Base-by-base conservation (phyloP, 2,888 invertebrate genomes). In the Globia sparganii region DNA sequence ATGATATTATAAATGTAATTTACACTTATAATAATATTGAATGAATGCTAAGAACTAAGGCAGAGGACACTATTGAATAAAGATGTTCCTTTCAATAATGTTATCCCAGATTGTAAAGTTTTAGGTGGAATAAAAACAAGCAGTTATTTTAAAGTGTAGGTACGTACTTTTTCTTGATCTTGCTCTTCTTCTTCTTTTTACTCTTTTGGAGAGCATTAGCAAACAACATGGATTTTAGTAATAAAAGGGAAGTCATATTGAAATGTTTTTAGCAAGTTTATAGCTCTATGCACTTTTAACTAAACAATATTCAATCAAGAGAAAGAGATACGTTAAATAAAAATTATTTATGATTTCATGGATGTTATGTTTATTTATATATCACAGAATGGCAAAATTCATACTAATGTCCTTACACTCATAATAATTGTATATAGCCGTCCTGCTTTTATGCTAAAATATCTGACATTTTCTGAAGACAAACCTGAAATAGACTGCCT, bases 141-240 rank as follows among this genome's bases (percentile, higher is more conserved):
- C 28, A 49, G n/a, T 13, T 49, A 53, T 25, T 31, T 2, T 53
- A 72, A n/a, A 28, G 21, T n/a, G 21, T 77, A 93, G 93, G 78
- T 91, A 93, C 94, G 78, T 91, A 94, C 94, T 84, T 69, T 91
- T 93, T 93, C 59, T 90, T 93, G n/a, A 90, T 80, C 78, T 92
- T 92, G 31, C 79, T 80, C 88, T 91, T 94, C 82, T 93, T 95
- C 84, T 93, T 94, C 82, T 92, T 94, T 81, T 93, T 95, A 59
- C 90, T 91, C 81, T 93, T 94, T 76, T 95, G 91, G 79, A 94
- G 85, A 71, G 93, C 93, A 81, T 93, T 95, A 74, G 95, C 94
- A 84, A 94, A 92, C 80, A 96, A 86, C 93, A 96, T 94, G 34
- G 96, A 95, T 79, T 96, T 95, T 56, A 96, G 85, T 84, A 96